Base-by-base conservation (phyloP, 2,113 vertebrate genomes). In the Elaphurus davidianus region DNA sequence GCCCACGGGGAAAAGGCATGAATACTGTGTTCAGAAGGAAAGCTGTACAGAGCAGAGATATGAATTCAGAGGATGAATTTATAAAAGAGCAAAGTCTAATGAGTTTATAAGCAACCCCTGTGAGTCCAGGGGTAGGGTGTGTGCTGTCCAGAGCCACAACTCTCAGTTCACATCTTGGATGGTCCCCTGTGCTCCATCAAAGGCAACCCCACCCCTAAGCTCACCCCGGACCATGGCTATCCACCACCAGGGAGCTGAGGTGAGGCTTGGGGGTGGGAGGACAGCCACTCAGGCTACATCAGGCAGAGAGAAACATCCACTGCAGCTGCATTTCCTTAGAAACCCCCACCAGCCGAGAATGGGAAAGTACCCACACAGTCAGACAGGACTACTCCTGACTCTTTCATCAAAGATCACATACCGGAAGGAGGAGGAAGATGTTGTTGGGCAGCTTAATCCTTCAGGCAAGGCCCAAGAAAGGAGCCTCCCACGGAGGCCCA, bases 291-390 rank as follows among this genome's bases (percentile, higher is more conserved):
- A 7, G 43, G 23, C 47, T 84, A 5, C 33, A 17, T 3, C 10
- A 43, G 17, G 2, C 1, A 0, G 76, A 54, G 59, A 97, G 76
- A 83, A 86, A 92, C 78, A 64, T 62, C 36, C 71, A 60, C 52
- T 50, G 54, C 33, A 81, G 64, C 36, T n/a, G 43, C 0, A 12
- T 97, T 98, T 98, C 96, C 94, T 87, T 93, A 98, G 97, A 98
- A 97, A 98, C 79, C 54, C 45, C 55, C 78, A 91, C 57, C 81
- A 91, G 60, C 88, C 74, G 76, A 79, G 88, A 96, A 59, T 28
- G 71, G 59, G 33, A 88, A 93, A 87, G 91, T 57, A 86, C 59
- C 19, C 94, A 90, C 84, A 81, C 62, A 87, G 64, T 36, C 40
- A 97, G 54, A 79, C 7, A 50, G 64, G 71, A 36, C 81, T 43